Conservation (phyloP, 2,888 invertebrate genomes). For the Labia minor region DNA sequence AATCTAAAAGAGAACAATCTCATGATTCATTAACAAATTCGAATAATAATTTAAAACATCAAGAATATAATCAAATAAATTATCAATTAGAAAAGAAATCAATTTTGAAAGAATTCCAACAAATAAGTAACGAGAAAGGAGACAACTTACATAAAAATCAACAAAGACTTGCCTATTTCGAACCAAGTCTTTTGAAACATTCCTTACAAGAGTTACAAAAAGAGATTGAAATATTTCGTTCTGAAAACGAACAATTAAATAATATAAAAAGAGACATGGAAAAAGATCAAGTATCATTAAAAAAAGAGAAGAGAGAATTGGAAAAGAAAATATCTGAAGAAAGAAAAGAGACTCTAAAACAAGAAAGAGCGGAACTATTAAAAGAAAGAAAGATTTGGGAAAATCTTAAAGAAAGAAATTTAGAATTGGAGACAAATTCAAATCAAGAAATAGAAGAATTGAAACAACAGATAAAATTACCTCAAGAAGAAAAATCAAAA, state of each 20-base stretch:
- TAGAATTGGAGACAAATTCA: slow-evolving; percentile 24
- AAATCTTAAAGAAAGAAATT: slow-evolving; percentile 53
- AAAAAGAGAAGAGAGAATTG: slow-evolving; percentile 46
- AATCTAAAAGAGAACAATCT: background rate
- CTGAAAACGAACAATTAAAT: slow-evolving; percentile 43
- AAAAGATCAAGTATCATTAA: slow-evolving; percentile 48
- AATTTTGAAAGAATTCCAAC: slow-evolving; percentile 27
- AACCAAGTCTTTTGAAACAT: slow-evolving; percentile 48
- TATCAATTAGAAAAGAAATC: slow-evolving; percentile 25
- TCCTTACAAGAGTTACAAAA: slow-evolving; percentile 55
- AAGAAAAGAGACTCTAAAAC: slow-evolving; percentile 53
- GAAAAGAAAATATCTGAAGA: slow-evolving; percentile 45
- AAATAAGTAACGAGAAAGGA: slow-evolving; percentile 31
- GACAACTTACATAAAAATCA: background rate
- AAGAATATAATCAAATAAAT: background rate
- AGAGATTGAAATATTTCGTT: slow-evolving; percentile 46
- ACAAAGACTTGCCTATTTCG: slow-evolving; percentile 37
- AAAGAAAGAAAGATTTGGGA: slow-evolving; percentile 55
- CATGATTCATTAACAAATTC: slow-evolving; percentile 14
- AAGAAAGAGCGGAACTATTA: slow-evolving; percentile 56
- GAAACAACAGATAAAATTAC: slow-evolving; percentile 50
- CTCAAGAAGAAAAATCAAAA: too few relatives aligned
- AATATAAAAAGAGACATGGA: slow-evolving; percentile 50
- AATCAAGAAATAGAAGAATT: slow-evolving; percentile 63
- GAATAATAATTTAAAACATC: slow-evolving; percentile 25